Evolutionary conservation across 2,797 vertebrate species (phyloP).

Genomic region (Sebastes diploproa): DNA sequence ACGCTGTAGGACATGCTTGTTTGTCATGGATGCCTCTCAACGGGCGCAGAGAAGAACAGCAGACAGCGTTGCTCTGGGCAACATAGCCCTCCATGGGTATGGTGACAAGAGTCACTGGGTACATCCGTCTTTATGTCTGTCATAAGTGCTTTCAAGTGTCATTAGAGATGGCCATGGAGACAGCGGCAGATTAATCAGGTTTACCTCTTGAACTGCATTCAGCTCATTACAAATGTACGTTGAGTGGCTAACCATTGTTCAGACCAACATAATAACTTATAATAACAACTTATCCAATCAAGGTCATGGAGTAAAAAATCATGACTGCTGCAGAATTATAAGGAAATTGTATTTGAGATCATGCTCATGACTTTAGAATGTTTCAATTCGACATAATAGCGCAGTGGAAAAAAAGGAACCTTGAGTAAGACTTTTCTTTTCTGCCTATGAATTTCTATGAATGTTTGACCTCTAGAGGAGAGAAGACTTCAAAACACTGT

Average conservation of each 20-base stretch:
- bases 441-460: neutral
- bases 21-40: constrained; percentile 64
- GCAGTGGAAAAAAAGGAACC: neutral
- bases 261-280: neutral
- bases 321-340: neutral
- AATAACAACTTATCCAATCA: neutral
- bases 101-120: constrained; percentile 35
- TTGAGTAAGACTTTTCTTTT: neutral
- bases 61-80: constrained; percentile 65
- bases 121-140: constrained; percentile 54
- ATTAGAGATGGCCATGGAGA: constrained; percentile 26
- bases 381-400: neutral
- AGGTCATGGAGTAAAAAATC: neutral
- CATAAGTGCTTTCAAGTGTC: constrained; percentile 53
- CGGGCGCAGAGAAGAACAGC: constrained; percentile 48
- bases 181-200: constrained; percentile 23
- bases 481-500: neutral
- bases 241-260: neutral
- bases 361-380: neutral
- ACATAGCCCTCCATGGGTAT: constrained; percentile 42
- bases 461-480: neutral
- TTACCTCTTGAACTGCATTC: constrained; percentile 21
- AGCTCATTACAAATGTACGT: constrained; percentile 13
- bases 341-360: neutral
- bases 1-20: constrained; percentile 61